phyloP scores from a whole-genome alignment of 1,140 invertebrate genomes.

The Tetraneura akinire region DNA sequence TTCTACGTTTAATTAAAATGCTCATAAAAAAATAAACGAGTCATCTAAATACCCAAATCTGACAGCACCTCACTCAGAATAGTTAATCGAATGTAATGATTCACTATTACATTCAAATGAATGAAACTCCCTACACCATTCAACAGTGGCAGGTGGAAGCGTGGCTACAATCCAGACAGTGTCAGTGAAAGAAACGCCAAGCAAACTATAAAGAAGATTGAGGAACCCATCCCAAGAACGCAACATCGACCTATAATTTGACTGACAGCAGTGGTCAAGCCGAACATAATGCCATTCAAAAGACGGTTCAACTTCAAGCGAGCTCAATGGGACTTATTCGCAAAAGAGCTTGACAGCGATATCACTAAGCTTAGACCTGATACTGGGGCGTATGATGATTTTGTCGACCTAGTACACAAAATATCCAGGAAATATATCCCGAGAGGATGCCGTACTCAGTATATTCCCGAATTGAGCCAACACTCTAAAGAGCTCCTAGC shows the following conservation, averaged over 20 bases:
- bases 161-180: slow-evolving; percentile 38
- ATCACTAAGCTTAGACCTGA: slow-evolving; percentile 3
- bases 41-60: no score
- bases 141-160: slow-evolving; percentile 34
- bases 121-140: slow-evolving; percentile 25
- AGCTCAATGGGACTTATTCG: slow-evolving; percentile 14
- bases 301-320: slow-evolving; percentile 38
- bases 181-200: not conserved
- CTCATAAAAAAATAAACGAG: no score
- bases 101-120: no score
- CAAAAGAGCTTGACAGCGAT: slow-evolving; percentile 14
- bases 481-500: no score
- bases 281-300: slow-evolving; percentile 29
- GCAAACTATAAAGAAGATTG: slow-evolving; percentile 15
- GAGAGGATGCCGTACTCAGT: not conserved
- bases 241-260: slow-evolving; percentile 31
- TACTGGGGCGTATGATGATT: not conserved
- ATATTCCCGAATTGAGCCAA: not conserved
- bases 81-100: no score
- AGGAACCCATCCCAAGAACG: slow-evolving; percentile 29
- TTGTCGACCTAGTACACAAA: slow-evolving; percentile 38
- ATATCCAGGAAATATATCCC: not conserved
- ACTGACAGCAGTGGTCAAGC: not conserved
- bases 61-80: no score
- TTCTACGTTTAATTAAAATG: no score